phyloP scores from a whole-genome alignment of 2,888 invertebrate genomes.

The Eupeodes luniger region DNA sequence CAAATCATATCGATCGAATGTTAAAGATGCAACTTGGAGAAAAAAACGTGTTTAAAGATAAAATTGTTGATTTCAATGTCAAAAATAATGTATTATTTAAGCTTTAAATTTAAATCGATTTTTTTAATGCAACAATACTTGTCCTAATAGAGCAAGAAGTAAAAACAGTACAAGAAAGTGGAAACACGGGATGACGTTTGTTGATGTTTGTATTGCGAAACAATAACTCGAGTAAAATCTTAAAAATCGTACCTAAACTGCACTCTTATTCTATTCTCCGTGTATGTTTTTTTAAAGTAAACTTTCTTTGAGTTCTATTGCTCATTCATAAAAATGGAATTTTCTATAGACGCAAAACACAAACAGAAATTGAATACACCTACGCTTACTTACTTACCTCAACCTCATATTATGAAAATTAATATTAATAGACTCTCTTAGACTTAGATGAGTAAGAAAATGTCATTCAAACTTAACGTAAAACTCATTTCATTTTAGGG shows the following conservation, averaged over 20 bases:
- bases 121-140: background rate
- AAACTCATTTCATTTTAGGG: slow-evolving; percentile 33
- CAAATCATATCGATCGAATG: too few relatives aligned
- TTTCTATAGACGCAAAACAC: slow-evolving; percentile 8
- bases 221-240: slow-evolving; percentile 38
- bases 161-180: background rate
- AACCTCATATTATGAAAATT: background rate
- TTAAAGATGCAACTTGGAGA: too few relatives aligned
- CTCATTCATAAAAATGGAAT: slow-evolving; percentile 29
- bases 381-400: slow-evolving; percentile 11
- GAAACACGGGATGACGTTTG: slow-evolving; percentile 3
- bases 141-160: background rate
- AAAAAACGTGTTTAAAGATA: too few relatives aligned
- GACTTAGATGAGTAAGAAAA: slow-evolving; percentile 12
- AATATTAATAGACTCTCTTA: slow-evolving; percentile 1
- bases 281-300: background rate
- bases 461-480: slow-evolving; percentile 17
- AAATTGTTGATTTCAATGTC: too few relatives aligned
- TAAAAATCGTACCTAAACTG: slow-evolving; percentile 7
- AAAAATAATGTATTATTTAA: too few relatives aligned
- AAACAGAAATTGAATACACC: slow-evolving; percentile 14
- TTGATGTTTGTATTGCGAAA: slow-evolving; percentile 51
- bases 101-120: background rate
- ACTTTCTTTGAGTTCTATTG: slow-evolving; percentile 20
- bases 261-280: slow-evolving; percentile 10